A percentile compares a stretch with the other conserved stretches of the same genome.
Evolutionary conservation across 2,888 invertebrate genomes (phyloP).

Genomic region (Cryptosula pallasiana): DNA sequence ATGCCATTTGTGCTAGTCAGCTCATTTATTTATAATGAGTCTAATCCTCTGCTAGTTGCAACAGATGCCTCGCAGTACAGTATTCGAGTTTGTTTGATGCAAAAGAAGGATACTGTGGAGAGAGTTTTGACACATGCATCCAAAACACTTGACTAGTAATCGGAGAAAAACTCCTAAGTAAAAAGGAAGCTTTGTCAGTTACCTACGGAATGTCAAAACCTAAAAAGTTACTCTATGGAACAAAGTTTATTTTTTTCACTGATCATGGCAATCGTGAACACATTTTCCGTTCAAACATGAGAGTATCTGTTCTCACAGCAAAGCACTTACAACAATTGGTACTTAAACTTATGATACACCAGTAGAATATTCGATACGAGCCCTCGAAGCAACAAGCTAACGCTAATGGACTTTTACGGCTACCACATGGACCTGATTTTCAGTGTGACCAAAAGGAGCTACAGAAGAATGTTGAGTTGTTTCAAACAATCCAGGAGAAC

Average conservation of each 20-base stretch:
- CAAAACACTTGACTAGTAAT: background rate
- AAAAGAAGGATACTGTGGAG: background rate
- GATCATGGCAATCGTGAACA: background rate
- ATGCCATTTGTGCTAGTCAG: too few species aligned
- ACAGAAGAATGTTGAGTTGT: background rate
- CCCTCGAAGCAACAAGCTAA: background rate
- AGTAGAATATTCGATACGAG: background rate
- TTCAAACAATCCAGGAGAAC: too few species aligned
- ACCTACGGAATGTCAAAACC: background rate
- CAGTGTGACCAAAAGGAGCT: background rate
- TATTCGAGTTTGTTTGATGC: background rate
- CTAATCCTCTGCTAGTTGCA: background rate
- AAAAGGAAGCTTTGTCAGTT: background rate
- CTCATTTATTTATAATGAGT: too few species aligned
- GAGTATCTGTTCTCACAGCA: background rate
- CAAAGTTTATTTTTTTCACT: background rate
- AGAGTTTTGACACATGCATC: background rate
- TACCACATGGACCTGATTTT: background rate
- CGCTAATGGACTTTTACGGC: background rate
- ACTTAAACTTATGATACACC: background rate
- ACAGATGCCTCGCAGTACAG: background rate
- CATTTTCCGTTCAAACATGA: background rate
- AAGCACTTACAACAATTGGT: background rate
- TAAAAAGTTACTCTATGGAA: background rate
- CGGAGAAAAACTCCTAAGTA: background rate